Conservation (phyloP, 2,797 vertebrate genomes). For the Bufotes viridis region DNA sequence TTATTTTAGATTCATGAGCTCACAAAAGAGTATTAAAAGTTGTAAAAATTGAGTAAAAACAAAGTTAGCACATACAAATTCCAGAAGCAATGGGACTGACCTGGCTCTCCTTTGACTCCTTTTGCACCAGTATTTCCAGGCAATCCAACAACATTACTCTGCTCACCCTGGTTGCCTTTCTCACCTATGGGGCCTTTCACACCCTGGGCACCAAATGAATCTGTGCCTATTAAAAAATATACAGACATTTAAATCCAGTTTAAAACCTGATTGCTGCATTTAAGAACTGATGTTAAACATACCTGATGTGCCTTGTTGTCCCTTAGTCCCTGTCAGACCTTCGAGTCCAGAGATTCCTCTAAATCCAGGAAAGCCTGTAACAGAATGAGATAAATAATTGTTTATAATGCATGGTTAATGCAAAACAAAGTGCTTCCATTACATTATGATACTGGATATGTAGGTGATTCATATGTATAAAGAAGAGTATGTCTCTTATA, state of each 20-base stretch:
- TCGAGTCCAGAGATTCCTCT: slow-evolving; percentile 87
- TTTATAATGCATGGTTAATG: background rate
- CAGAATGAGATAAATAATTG: slow-evolving; percentile 43
- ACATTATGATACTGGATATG: background rate
- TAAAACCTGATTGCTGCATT: fast-evolving
- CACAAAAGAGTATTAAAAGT: too few species aligned
- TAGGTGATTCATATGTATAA: background rate
- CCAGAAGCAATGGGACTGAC: slow-evolving; percentile 70
- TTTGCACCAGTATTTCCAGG: slow-evolving; percentile 79
- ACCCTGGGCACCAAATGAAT: slow-evolving; percentile 79
- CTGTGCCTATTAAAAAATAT: slow-evolving; percentile 75
- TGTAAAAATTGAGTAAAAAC: background rate
- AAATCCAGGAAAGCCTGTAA: slow-evolving; percentile 83
- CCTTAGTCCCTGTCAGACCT: slow-evolving; percentile 89
- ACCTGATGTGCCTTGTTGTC: slow-evolving; percentile 85
- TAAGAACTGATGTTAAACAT: slow-evolving; percentile 29
- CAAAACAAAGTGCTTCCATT: background rate
- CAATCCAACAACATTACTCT: slow-evolving; percentile 78
- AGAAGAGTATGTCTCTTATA: too few species aligned
- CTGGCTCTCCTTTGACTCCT: slow-evolving; percentile 82
- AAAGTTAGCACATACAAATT: background rate
- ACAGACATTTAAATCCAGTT: background rate
- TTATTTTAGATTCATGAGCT: background rate
- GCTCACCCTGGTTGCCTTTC: slow-evolving; percentile 81
- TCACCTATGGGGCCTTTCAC: slow-evolving; percentile 80